Base-by-base conservation (phyloP, 2,113 vertebrate genomes). In the Panthera tigris region DNA sequence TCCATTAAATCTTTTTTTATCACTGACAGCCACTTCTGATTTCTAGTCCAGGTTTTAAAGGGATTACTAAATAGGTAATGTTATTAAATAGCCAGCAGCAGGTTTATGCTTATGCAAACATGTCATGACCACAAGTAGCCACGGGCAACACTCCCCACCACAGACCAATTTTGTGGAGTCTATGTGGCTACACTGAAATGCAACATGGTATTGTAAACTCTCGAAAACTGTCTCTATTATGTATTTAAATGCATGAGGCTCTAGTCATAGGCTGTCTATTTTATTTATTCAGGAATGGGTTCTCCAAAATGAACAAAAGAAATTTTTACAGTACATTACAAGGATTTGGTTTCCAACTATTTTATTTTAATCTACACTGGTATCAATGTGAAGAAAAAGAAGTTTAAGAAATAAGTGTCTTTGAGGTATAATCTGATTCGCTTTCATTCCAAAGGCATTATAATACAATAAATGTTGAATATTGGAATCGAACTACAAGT, bases 31-130 rank as follows among this genome's bases (percentile, higher is more conserved):
- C 93, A 97, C 95, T 94, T 98, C 68, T 95, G 95, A 97, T 71
- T 9, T 97, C 73, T 5, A 79, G 76, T 33, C 76, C 45, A 50
- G 29, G 29, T 33, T 93, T 78, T 97, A 98, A 98, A 89, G 92
- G 93, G 80, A 93, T 95, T 97, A 98, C 91, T 93, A 97, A 98
- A 96, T 74, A 97, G 86, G 93, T 97, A 96, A 95, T 16, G 88
- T 94, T 97, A 98, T 95, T 92, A 97, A 98, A 97, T 48, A 97
- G 94, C 94, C 97, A 96, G 90, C 41, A 48, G 98, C 94, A 94
- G 84, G 65, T 94, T 57, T 66, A 36, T 57, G 79, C 85, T 97
- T 95, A 98, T 92, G 81, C 78, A 19, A 3, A 87, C 86, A 52
- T 41, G 95, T 52, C 13, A 33, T 36, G 31, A 87, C 31, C 73